Evolutionary conservation across 2,113 vertebrate species (phyloP).

Genomic region (Bubalus kerabau): DNA sequence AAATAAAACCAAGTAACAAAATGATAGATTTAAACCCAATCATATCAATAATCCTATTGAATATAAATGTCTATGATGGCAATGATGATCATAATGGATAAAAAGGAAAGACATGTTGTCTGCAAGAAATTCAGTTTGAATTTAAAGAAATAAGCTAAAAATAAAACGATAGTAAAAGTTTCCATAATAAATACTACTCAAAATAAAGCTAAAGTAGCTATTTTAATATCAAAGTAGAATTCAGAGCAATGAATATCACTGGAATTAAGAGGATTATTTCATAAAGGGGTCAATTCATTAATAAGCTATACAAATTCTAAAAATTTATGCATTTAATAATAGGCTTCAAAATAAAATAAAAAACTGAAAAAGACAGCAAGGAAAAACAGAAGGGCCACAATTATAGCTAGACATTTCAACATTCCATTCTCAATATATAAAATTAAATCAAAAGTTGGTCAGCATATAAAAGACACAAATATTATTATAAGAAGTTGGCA

Average conservation of each 20-base stretch:
- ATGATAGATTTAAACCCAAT: neutral
- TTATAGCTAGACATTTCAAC: neutral
- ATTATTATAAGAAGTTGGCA: neutral
- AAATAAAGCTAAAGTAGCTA: neutral
- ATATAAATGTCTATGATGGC: neutral
- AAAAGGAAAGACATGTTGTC: neutral
- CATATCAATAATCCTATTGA: neutral
- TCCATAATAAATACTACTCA: neutral
- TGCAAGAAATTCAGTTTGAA: neutral
- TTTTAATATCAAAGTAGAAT: neutral
- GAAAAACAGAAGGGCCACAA: neutral
- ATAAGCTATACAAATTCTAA: neutral
- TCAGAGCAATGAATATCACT: neutral
- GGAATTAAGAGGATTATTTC: neutral
- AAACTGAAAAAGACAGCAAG: neutral
- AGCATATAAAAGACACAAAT: neutral
- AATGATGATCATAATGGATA: neutral
- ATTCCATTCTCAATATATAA: neutral
- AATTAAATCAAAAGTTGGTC: neutral
- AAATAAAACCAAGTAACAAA: neutral
- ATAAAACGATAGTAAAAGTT: neutral
- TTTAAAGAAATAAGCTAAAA: neutral
- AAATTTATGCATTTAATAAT: neutral
- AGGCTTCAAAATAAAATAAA: neutral
- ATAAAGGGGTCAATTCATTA: neutral